A percentile compares a stretch with the other conserved stretches of the same genome.
Evolutionary conservation across 2,797 vertebrate genomes (phyloP).

Genomic region (Gallinago stenura): DNA sequence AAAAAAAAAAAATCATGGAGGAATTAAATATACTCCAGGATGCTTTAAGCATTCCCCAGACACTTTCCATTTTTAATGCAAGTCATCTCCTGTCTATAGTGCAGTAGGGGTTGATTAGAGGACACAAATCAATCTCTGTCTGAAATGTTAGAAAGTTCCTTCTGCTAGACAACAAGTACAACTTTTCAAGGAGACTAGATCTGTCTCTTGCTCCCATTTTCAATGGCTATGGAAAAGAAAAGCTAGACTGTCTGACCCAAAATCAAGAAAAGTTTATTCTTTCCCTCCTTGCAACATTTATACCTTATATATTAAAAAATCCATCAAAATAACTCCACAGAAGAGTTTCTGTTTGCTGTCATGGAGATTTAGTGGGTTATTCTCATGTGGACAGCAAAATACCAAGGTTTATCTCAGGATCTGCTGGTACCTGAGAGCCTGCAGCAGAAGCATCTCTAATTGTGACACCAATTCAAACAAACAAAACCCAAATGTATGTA

Average conservation of each 20-base stretch:
- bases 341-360: not conserved
- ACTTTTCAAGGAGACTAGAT: slow-evolving; percentile 21
- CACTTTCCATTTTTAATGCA: slow-evolving; percentile 5
- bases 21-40: not conserved
- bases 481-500: not conserved
- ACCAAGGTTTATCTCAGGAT: not conserved
- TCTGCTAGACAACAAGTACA: not conserved
- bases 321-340: not conserved
- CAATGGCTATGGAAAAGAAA: not conserved
- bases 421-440: not conserved
- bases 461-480: not conserved
- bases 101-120: not conserved
- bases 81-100: not conserved
- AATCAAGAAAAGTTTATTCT: slow-evolving; percentile 11
- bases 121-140: slow-evolving; percentile 24
- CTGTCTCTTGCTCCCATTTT: not conserved
- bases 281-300: not conserved
- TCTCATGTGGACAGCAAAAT: not conserved
- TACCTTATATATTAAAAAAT: not conserved
- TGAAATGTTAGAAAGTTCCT: slow-evolving; percentile 12
- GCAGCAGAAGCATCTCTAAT: not conserved
- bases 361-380: not conserved
- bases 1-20: not conserved
- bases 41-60: not conserved
- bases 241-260: not conserved